Percentiles rank a stretch among this genome's conserved stretches.
phyloP scores from a whole-genome alignment of 2,797 vertebrate genomes.

The Sebastes hubbsi region DNA sequence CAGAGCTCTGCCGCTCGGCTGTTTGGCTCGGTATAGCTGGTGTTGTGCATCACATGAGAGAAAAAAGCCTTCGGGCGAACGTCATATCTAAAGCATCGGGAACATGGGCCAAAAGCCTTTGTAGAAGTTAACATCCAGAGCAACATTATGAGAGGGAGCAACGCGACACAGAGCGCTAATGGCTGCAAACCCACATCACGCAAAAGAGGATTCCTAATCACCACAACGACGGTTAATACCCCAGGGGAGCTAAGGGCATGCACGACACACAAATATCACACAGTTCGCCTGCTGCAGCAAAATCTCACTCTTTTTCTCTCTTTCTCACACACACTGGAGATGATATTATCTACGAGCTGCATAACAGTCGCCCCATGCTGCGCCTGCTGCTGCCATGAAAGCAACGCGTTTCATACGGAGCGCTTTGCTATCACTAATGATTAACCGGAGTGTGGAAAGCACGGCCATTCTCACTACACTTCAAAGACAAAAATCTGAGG shows the following conservation, averaged over 20 bases:
- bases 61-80: constrained; percentile 2
- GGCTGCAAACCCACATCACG: constrained; percentile 27
- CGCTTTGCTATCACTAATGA: constrained; percentile 52
- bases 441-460: constrained; percentile 34
- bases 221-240: constrained; percentile 16
- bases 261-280: not conserved
- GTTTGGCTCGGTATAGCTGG: not conserved
- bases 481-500: constrained; percentile 57
- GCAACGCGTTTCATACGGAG: constrained; percentile 1
- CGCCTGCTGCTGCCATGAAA: constrained; percentile 7
- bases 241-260: not conserved
- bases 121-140: constrained; percentile 37
- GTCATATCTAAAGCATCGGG: constrained; percentile 1
- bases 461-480: constrained; percentile 38
- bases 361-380: constrained; percentile 19
- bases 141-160: constrained; percentile 8
- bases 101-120: constrained; percentile 35
- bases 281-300: not conserved
- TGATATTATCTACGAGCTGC: constrained; percentile 10
- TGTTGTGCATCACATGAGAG: constrained; percentile 27
- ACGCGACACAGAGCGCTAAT: constrained; percentile 32
- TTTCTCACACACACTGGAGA: not conserved
- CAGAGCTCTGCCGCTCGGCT: not conserved
- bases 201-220: constrained; percentile 45
- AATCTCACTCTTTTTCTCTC: constrained; percentile 5